Evolutionary conservation across 2,888 invertebrate genomes (phyloP).

Genomic region (Cephus nigrinus): DNA sequence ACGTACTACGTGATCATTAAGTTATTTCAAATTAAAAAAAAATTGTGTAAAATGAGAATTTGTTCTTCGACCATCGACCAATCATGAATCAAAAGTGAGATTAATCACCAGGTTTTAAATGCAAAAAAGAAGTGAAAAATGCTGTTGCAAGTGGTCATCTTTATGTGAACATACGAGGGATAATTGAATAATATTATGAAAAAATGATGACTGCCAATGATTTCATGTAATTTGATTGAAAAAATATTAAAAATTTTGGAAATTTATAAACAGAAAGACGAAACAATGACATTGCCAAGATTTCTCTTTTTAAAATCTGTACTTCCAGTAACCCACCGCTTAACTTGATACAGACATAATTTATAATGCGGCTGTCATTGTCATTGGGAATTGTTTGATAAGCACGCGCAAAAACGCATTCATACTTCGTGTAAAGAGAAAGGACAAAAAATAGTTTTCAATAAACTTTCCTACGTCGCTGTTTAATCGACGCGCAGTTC

Average conservation of each 20-base stretch:
- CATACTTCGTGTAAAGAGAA: not conserved
- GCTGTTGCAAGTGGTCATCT: not conserved
- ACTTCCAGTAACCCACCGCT: not conserved
- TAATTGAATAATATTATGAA: not conserved
- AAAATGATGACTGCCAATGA: conserved; percentile 6
- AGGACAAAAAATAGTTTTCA: not conserved
- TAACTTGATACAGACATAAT: not conserved
- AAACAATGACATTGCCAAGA: not conserved
- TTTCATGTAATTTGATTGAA: not conserved
- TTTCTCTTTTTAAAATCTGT: not conserved
- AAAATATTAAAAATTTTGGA: conserved; percentile 4
- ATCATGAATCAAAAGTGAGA: not conserved
- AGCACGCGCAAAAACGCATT: not conserved
- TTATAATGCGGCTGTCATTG: not conserved
- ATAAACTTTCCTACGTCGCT: not conserved
- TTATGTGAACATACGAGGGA: not conserved
- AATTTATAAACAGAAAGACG: conserved; percentile 4
- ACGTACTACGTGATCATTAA: not conserved
- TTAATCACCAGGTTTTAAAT: not conserved
- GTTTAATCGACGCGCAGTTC: conserved; percentile 1
- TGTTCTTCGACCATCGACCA: not conserved
- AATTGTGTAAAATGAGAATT: not conserved
- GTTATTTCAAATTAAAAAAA: not conserved
- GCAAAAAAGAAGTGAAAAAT: not conserved
- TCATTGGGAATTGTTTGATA: not conserved